Evolutionary conservation across 2,888 invertebrate species (phyloP).

Genomic region (Sesia apiformis): DNA sequence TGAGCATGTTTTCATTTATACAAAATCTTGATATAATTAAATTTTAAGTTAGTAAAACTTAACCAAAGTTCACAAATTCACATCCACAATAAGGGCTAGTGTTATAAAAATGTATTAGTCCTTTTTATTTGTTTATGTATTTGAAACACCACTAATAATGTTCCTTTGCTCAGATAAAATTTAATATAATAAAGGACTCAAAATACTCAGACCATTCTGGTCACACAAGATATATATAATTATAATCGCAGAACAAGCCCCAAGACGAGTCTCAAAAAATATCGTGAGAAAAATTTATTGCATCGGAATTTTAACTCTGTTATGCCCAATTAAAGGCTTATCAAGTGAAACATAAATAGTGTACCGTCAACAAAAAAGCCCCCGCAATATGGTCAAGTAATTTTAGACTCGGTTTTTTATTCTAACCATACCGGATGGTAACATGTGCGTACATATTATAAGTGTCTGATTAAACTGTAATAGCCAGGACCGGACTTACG

Average conservation of each 20-base stretch:
- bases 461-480: slow-evolving; percentile 12
- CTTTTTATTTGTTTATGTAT: too few species aligned
- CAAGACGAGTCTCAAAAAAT: neutral
- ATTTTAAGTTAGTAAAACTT: too few species aligned
- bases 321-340: neutral
- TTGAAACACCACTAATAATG: too few species aligned
- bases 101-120: too few species aligned
- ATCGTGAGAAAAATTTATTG: neutral
- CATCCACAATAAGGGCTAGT: too few species aligned
- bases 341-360: neutral
- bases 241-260: neutral
- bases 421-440: slow-evolving; percentile 3
- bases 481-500: slow-evolving; percentile 10
- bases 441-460: slow-evolving; percentile 8
- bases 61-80: too few species aligned
- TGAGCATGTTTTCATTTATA: too few species aligned
- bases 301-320: neutral
- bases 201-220: too few species aligned
- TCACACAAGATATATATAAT: too few species aligned
- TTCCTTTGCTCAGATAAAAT: too few species aligned
- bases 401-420: neutral
- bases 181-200: too few species aligned
- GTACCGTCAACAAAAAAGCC: neutral
- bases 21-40: too few species aligned
- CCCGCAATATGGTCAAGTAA: neutral